Evolutionary conservation across 2,113 vertebrate genomes (phyloP).

Genomic region (Macquaria australasica): DNA sequence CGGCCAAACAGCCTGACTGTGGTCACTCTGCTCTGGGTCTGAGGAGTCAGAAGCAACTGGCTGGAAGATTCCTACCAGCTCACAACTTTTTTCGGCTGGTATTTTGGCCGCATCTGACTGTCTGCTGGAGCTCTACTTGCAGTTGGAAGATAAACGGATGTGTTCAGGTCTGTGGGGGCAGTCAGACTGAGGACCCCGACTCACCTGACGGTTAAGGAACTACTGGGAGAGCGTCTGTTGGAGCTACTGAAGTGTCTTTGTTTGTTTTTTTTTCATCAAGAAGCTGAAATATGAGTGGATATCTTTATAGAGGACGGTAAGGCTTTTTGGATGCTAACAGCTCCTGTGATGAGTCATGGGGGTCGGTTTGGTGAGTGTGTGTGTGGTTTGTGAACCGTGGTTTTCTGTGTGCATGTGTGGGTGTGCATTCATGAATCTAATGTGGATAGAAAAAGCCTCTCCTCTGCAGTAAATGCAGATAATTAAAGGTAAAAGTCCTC

Average conservation of each 20-base stretch:
- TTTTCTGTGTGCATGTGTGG: neutral
- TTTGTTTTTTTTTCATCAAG: neutral
- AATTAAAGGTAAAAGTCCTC: neutral
- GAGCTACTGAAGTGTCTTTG: neutral
- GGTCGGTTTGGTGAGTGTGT: neutral
- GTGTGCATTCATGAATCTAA: conserved; percentile 4
- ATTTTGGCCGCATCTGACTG: conserved; percentile 6
- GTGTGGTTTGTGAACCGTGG: neutral
- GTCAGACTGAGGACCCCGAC: neutral
- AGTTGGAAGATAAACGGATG: conserved; percentile 16
- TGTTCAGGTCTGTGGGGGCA: neutral
- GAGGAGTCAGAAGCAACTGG: conserved; percentile 16
- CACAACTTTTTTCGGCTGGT: neutral
- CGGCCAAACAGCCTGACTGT: conserved; percentile 52
- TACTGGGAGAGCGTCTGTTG: neutral
- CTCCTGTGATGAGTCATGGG: conserved; percentile 21
- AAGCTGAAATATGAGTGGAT: conserved; percentile 79
- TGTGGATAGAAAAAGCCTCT: conserved; percentile 26
- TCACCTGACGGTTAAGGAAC: conserved; percentile 41
- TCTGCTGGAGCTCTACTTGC: conserved; percentile 14
- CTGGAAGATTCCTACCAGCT: conserved; percentile 3
- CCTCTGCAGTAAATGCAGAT: neutral
- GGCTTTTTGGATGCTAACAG: conserved; percentile 38
- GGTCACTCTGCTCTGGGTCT: conserved; percentile 54
- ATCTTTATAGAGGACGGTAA: conserved; percentile 84